phyloP scores from a whole-genome alignment of 2,113 vertebrate species.

The Bos taurus region DNA sequence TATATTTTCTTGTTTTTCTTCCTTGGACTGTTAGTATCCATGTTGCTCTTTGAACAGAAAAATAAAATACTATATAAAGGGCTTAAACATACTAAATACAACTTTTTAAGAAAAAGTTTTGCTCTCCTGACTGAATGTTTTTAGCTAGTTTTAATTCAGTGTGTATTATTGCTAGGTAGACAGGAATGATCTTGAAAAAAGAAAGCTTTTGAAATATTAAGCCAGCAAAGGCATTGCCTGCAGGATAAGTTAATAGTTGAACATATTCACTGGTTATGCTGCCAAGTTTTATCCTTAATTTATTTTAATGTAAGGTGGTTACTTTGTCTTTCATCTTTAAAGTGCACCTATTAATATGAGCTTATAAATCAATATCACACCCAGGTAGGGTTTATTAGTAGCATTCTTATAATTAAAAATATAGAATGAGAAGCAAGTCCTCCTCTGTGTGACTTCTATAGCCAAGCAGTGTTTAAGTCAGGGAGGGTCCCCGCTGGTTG shows the following conservation, averaged over 20 bases:
- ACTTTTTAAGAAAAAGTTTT: not conserved
- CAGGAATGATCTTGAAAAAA: conserved; percentile 45
- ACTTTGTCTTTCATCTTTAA: conserved; percentile 53
- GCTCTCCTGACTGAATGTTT: conserved; percentile 33
- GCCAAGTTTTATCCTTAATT: conserved; percentile 56
- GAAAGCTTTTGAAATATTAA: conserved; percentile 57
- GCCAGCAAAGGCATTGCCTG: conserved; percentile 37
- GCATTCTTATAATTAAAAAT: conserved; percentile 29
- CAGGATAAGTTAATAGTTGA: conserved; percentile 48
- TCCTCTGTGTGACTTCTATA: not conserved
- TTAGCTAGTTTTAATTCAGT: conserved; percentile 21
- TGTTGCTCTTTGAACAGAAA: conserved; percentile 42
- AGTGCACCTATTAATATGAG: conserved; percentile 17
- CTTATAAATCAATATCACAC: conserved; percentile 39
- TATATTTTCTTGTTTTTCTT: not conserved
- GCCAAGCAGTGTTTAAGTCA: not conserved
- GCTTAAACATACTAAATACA: not conserved
- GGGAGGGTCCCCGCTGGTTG: not conserved
- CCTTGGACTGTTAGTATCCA: conserved; percentile 9
- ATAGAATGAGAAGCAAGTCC: not conserved
- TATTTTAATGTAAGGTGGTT: conserved; percentile 47
- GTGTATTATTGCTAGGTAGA: conserved; percentile 8
- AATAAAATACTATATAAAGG: not conserved
- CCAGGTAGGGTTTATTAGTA: not conserved
- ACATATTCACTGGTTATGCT: conserved; percentile 12